Conservation (phyloP, 2,888 invertebrate species). For the Teleogryllus oceanicus region DNA sequence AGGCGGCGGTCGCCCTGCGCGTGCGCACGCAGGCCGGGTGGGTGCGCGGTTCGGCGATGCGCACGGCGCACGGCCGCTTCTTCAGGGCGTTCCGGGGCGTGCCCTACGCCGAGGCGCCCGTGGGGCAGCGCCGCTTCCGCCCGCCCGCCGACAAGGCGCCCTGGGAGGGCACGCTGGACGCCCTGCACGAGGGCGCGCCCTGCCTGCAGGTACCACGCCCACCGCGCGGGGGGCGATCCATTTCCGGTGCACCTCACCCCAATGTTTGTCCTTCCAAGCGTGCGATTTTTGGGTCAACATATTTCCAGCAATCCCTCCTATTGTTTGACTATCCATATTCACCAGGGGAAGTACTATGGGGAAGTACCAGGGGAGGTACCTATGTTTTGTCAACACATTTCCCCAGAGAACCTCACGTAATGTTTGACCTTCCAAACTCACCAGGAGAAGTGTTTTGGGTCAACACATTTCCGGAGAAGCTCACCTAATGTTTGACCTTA, state of each 20-base stretch:
- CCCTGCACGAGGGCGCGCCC: background rate
- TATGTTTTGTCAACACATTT: too few relatives aligned
- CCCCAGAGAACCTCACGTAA: too few relatives aligned
- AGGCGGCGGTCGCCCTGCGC: background rate
- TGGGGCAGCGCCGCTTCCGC: background rate
- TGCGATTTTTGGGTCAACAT: too few relatives aligned
- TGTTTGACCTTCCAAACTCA: too few relatives aligned
- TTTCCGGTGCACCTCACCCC: background rate
- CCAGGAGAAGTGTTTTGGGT: too few relatives aligned
- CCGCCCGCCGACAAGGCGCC: background rate
- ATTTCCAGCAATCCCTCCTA: too few relatives aligned
- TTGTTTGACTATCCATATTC: too few relatives aligned
- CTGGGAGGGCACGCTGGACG: background rate
- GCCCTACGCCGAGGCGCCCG: background rate
- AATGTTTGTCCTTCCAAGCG: background rate
- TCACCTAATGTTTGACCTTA: too few relatives aligned
- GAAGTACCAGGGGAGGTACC: too few relatives aligned
- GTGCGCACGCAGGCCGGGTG: background rate
- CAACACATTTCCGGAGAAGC: too few relatives aligned
- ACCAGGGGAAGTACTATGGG: too few relatives aligned
- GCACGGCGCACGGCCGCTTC: background rate
- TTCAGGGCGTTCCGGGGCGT: background rate
- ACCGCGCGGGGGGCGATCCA: background rate
- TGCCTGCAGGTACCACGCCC: background rate
- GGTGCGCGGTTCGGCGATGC: background rate